Conservation (phyloP, 2,797 vertebrate species). For the Pangasius macronema region DNA sequence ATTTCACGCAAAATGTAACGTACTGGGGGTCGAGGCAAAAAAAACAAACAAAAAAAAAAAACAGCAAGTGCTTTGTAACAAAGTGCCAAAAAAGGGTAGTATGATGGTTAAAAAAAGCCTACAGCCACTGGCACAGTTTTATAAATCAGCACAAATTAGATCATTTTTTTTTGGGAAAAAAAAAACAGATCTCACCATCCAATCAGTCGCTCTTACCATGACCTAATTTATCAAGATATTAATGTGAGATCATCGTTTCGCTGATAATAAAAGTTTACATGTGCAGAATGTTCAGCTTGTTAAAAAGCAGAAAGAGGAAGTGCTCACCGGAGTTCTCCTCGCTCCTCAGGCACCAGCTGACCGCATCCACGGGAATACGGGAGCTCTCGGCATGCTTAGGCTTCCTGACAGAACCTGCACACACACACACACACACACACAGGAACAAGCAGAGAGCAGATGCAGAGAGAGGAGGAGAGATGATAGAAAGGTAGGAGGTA, state of each 20-base stretch:
- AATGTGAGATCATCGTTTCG: not conserved
- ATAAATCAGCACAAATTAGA: not conserved
- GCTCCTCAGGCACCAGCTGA: constrained; percentile 79
- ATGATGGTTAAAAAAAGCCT: not conserved
- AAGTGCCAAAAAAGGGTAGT: not conserved
- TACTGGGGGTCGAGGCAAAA: too few relatives aligned
- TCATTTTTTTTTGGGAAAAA: not conserved
- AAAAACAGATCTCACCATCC: not conserved
- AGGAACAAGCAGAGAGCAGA: constrained; percentile 46
- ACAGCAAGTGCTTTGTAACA: not conserved
- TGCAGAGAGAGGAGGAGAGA: constrained; percentile 6
- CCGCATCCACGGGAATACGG: constrained; percentile 85
- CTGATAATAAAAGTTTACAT: not conserved
- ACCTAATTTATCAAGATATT: not conserved
- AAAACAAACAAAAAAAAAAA: too few relatives aligned
- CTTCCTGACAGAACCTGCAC: constrained; percentile 89
- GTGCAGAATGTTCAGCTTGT: not conserved
- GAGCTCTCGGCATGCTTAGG: constrained; percentile 96
- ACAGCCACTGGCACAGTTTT: not conserved
- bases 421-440: constrained; percentile 58
- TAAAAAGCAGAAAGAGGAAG: constrained; percentile 2
- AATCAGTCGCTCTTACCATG: not conserved
- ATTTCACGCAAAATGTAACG: too few relatives aligned
- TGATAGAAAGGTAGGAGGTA: constrained; percentile 34
- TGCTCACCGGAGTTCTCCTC: constrained; percentile 66